Base-by-base conservation (phyloP, 1,140 invertebrate species). In the Scaptomyza montana region DNA sequence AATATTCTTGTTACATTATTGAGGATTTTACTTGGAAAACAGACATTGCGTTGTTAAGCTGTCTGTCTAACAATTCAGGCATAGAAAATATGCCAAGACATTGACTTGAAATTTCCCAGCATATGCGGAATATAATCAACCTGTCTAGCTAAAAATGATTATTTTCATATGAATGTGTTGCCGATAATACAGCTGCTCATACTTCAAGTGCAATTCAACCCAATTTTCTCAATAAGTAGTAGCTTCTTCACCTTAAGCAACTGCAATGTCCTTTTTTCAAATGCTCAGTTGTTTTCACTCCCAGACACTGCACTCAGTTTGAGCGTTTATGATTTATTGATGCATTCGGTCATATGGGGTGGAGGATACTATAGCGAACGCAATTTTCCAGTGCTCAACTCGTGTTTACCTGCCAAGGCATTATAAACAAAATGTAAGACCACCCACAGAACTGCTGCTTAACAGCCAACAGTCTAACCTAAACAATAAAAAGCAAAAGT, bases 271-370 rank as follows among this genome's bases (percentile, higher is more conserved):
- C 19, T 19, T 59, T 30, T 8, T 8, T 6, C 25, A 69, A 69
- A 54, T 56, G 60, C 67, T 57, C 72, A 75, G 66, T 75, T 75
- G 63, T 75, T 55, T 68, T 68, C 63, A 56, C 66, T 59, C 59
- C 62, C 51, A 56, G 45, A 10, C 46, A 19, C 50, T 33, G 59
- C 78, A 65, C 63, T 86, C 66, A 73, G 81, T 86, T 74, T 70
- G 59, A 64, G 51, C 74, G 80, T 66, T 81, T 82, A 86, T 87
- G 82, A 87, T 86, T 86, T 87, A 86, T 86, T 86, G 75, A 86
- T 72, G 82, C 63, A 45, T 45, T 28, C 46, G 51, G 33, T 36
- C 8, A 9, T 36, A 2, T 36, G 51, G 25, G 2, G 3, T 25
- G 21, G 25, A 8, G 68, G 39, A 33, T 57, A 51, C 50, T 55